Conservation (phyloP, 2,797 vertebrate genomes). For the Sphenodon punctatus region DNA sequence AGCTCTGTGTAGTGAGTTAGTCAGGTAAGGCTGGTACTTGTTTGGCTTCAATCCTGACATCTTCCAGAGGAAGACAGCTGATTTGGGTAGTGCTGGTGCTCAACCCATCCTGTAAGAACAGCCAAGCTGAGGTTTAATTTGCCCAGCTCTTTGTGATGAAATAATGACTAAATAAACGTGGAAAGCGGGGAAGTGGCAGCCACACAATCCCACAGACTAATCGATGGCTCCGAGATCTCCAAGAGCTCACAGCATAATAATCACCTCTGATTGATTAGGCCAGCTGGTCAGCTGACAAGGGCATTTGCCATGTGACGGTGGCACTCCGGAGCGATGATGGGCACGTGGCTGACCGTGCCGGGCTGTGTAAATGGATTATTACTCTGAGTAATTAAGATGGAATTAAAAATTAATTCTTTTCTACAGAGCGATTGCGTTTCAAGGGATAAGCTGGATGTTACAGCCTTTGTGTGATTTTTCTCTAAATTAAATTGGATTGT, state of each 20-base stretch:
- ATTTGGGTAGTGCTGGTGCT: not conserved
- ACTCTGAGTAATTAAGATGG: constrained; percentile 78
- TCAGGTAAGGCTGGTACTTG: not conserved
- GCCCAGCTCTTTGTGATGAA: not conserved
- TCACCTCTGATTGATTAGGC: constrained; percentile 15
- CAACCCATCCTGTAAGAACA: not conserved
- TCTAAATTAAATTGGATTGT: constrained; percentile 46
- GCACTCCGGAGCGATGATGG: not conserved
- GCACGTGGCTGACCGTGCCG: not conserved
- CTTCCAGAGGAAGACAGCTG: not conserved
- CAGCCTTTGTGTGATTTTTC: constrained; percentile 51
- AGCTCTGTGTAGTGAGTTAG: not conserved
- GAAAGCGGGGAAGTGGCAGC: not conserved
- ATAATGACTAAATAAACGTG: not conserved
- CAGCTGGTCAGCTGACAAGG: not conserved
- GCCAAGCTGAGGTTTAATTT: not conserved
- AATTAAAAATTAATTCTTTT: constrained; percentile 83
- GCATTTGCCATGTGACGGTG: not conserved
- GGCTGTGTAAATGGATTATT: constrained; percentile 73
- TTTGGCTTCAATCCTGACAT: not conserved
- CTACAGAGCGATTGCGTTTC: constrained; percentile 57
- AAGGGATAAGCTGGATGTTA: constrained; percentile 67
- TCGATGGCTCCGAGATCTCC: not conserved
- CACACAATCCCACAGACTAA: not conserved
- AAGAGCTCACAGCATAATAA: not conserved